Base-by-base conservation (phyloP, 2,113 vertebrate species). In the Castor canadensis region DNA sequence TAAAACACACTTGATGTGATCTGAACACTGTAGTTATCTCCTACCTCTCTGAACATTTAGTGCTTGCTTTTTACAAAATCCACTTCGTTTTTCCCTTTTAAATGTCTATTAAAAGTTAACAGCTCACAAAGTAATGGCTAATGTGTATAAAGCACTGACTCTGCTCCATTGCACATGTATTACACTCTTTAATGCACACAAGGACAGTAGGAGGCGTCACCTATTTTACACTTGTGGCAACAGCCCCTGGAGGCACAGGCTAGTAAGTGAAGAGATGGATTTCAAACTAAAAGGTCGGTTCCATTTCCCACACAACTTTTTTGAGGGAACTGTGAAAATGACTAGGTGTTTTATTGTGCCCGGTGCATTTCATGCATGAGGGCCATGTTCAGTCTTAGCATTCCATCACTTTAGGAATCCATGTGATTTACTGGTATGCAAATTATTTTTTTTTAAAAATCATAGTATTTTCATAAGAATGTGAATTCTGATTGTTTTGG, bases 131-230 rank as follows among this genome's bases (percentile, higher is more conserved):
- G n/a, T 3, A 49, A 30, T 20, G 26, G 75, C 35, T 6, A 62
- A 28, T 11, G 16, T 24, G 12, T 77, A 32, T 17, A 58, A 69
- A 75, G 32, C 19, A 66, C n/a, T 22, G 9, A n/a, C n/a, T 54
- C 9, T 26, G 58, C n/a, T 84, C 80, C 22, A 20, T 62, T 9
- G 58, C 16, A 10, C 19, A 54, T 16, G 45, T 28, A 35, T 10
- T 58, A 17, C 52, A 76, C 40, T 0, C 58, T 72, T 2, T 60
- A 40, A 54, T 1, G 35, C 11, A 35, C 6, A 62, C 9, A 5
- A 0, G 11, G 17, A 30, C 17, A 81, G 45, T 0, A 81, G 35
- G 9, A 52, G n/a, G 52, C 7, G 0, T 7, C 79, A 54, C 30
- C 13, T 7, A 24, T 9, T 54, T 19, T 11, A 54, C 26, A 79